Evolutionary conservation across 2,797 vertebrate species (phyloP).

Genomic region (Carduelis carduelis): DNA sequence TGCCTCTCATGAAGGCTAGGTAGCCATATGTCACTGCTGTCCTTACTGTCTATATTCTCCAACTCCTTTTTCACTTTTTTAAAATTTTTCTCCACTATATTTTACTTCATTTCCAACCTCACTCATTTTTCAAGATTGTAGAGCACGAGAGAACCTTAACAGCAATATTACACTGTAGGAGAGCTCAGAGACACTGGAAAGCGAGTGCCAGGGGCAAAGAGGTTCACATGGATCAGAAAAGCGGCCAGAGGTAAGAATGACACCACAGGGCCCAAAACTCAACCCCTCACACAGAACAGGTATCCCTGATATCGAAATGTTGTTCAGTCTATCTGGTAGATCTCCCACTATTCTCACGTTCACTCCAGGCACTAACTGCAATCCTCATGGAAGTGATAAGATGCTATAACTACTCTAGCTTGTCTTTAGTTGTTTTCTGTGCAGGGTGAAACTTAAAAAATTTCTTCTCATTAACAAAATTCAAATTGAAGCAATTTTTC

Average conservation of each 20-base stretch:
- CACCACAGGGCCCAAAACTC: neutral
- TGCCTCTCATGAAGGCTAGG: neutral
- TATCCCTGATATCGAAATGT: neutral
- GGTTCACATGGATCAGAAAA: fast-evolving
- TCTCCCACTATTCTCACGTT: neutral
- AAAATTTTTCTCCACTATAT: neutral
- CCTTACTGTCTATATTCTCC: neutral
- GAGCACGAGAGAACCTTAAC: neutral
- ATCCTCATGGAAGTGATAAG: neutral
- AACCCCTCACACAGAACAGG: neutral
- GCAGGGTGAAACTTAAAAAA: neutral
- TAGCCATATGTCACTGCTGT: neutral
- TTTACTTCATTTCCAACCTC: neutral
- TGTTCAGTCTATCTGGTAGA: neutral
- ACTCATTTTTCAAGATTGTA: neutral
- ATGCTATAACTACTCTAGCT: neutral
- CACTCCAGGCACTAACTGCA: neutral
- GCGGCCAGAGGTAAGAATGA: neutral
- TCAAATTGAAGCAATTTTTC: conserved; percentile 6
- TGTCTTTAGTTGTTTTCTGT: neutral
- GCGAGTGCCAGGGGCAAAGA: neutral
- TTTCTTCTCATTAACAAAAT: neutral
- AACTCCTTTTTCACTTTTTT: neutral
- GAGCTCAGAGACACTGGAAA: neutral
- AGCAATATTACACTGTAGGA: neutral